phyloP scores from a whole-genome alignment of 1,140 invertebrate genomes.

The Pachypsylla venusta region DNA sequence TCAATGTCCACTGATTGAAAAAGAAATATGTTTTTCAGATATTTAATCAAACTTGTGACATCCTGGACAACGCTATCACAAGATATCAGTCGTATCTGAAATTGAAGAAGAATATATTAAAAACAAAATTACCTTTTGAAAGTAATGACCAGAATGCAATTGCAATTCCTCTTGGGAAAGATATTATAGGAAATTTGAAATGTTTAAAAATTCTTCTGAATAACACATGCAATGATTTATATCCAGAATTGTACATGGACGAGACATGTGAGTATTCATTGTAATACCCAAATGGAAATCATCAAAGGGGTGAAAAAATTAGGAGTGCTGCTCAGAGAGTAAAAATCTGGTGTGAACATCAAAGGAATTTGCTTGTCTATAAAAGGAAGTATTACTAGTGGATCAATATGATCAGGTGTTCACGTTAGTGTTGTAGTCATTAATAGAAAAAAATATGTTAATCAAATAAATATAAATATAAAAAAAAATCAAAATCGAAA shows the following conservation, averaged over 20 bases:
- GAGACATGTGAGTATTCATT: not conserved
- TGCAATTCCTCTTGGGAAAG: not conserved
- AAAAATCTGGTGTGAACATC: no score
- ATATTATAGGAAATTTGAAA: not conserved
- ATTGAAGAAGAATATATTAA: not conserved
- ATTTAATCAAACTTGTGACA: not conserved
- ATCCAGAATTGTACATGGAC: not conserved
- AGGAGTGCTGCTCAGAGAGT: no score
- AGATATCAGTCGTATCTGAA: not conserved
- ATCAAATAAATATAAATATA: no score
- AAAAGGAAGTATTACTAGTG: not conserved
- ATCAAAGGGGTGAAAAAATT: no score
- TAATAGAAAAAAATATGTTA: not conserved
- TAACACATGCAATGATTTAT: not conserved
- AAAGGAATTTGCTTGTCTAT: no score
- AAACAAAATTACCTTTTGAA: no score
- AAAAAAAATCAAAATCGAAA: no score
- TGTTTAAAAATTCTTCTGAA: not conserved
- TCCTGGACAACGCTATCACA: not conserved
- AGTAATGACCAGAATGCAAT: not conserved
- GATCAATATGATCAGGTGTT: not conserved
- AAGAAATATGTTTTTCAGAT: not conserved
- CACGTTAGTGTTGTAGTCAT: not conserved
- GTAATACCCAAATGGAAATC: not conserved
- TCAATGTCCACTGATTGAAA: not conserved